Percentiles rank a stretch among this genome's conserved stretches.
Conservation (phyloP, 2,888 invertebrate genomes). For the Anthophora plumipes region DNA sequence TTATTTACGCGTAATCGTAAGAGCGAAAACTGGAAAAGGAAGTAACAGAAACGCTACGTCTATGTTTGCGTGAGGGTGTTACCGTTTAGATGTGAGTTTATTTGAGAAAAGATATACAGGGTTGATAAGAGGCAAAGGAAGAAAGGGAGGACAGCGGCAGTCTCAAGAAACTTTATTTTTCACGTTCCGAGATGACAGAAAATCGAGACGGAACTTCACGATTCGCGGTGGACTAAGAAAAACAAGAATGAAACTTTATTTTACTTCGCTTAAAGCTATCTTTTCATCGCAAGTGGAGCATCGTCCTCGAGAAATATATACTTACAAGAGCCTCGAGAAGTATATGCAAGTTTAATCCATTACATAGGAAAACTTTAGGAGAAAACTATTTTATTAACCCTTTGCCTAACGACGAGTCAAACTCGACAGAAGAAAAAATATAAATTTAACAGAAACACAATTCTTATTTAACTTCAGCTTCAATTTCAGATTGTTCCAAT, state of each 20-base stretch:
- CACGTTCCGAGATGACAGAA: conserved; percentile 30
- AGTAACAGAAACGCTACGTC: not conserved
- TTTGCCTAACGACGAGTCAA: too few relatives aligned
- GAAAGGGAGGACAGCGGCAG: conserved; percentile 13
- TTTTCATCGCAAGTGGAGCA: conserved; percentile 1
- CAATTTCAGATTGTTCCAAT: too few relatives aligned
- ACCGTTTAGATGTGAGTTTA: not conserved
- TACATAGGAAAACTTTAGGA: too few relatives aligned
- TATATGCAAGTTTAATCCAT: too few relatives aligned
- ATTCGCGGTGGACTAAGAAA: conserved; percentile 11
- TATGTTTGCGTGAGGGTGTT: not conserved
- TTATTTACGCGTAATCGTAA: not conserved
- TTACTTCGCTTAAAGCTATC: conserved; percentile 6
- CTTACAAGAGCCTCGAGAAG: not conserved
- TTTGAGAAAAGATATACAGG: conserved; percentile 16
- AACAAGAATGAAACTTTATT: conserved; percentile 34
- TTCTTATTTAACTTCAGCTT: too few relatives aligned
- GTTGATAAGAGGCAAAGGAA: conserved; percentile 14
- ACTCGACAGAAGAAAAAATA: too few relatives aligned
- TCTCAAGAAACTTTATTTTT: conserved; percentile 31
- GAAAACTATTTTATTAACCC: too few relatives aligned
- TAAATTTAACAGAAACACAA: too few relatives aligned
- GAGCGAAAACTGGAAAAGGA: not conserved
- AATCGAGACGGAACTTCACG: conserved; percentile 27
- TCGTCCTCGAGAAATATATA: not conserved